Evolutionary conservation across 2,113 vertebrate species (phyloP), one percentile per base, ranked within the genome.

Genomic region (Cyprinodon brontotheroides): DNA sequence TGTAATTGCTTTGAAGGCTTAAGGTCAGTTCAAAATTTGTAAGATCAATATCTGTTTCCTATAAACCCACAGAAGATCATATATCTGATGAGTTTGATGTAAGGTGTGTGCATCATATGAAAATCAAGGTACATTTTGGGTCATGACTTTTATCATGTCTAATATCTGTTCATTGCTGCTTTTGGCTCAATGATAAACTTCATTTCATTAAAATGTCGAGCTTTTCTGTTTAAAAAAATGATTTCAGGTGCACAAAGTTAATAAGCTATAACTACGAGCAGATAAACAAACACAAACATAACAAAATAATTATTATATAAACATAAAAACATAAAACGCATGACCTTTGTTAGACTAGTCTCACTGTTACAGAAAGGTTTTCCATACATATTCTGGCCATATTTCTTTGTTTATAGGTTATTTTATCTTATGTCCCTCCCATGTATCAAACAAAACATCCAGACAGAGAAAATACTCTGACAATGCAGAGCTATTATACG

Each of bases 131-230:
- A 29, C 65, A 80, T 57, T 62, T 36, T 70, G 64, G 68, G 65
- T 65, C 73, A 65, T 79, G 77, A 72, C 70, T 88, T 37, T 37
- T 70, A 74, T 82, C 87, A 81, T 15, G 82, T 82, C 65, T 65
- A 63, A 41, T 69, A 72, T 63, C 78, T 68, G 79, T 79, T 64
- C 66, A 17, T 39, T 53, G 45, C 36, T 62, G 43, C 47, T 7
- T 40, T 57, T 72, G 66, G 70, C 59, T 76, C 61, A 41, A 29
- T 22, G 65, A 73, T 86, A 78, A 5, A 61, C 65, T 76, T 77
- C 53, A 82, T 74, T 78, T 68, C 40, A 61, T 71, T 80, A 70
- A 59, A 70, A 60, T 66, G 61, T 65, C 61, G 29, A 75, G 41
- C 62, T 81, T 59, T 37, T 70, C 78, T 74, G 20, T 75, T 67